phyloP scores from a whole-genome alignment of 2,888 invertebrate species.

The Dilophus febrilis region DNA sequence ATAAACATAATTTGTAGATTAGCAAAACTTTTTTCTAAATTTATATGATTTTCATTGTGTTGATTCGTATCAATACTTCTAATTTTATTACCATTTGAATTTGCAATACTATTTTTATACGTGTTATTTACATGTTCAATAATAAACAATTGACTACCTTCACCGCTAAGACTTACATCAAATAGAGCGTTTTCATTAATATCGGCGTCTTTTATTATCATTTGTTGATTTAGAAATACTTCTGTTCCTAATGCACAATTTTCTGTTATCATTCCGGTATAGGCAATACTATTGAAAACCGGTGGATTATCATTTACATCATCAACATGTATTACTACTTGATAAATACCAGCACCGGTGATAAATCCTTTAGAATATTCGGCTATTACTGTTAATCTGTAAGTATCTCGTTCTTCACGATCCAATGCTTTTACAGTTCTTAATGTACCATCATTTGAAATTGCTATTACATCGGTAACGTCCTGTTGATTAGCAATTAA shows the following conservation, averaged over 20 bases:
- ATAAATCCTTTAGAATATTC: conserved; percentile 54
- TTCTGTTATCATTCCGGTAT: conserved; percentile 63
- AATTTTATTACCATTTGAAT: conserved; percentile 3
- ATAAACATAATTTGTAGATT: conserved; percentile 25
- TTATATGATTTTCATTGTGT: conserved; percentile 18
- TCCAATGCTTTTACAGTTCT: conserved; percentile 60
- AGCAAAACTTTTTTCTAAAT: conserved; percentile 25
- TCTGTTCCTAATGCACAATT: conserved; percentile 54
- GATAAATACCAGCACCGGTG: conserved; percentile 58
- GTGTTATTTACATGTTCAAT: conserved; percentile 39
- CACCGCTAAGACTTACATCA: conserved; percentile 50
- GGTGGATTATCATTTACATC: conserved; percentile 83
- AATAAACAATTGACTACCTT: conserved; percentile 53
- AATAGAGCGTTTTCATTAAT: conserved; percentile 49
- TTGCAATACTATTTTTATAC: conserved; percentile 14
- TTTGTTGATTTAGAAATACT: conserved; percentile 47
- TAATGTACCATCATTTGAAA: conserved; percentile 63
- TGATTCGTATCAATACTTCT: not conserved
- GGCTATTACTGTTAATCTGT: conserved; percentile 62
- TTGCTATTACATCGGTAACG: conserved; percentile 58
- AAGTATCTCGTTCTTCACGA: conserved; percentile 53
- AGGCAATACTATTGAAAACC: conserved; percentile 48
- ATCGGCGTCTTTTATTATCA: conserved; percentile 58
- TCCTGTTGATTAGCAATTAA: conserved; percentile 72
- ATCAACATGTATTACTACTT: conserved; percentile 61